Evolutionary conservation across 2,113 vertebrate species (phyloP), one percentile per base, ranked within the genome.

Genomic region (Rhea americana): DNA sequence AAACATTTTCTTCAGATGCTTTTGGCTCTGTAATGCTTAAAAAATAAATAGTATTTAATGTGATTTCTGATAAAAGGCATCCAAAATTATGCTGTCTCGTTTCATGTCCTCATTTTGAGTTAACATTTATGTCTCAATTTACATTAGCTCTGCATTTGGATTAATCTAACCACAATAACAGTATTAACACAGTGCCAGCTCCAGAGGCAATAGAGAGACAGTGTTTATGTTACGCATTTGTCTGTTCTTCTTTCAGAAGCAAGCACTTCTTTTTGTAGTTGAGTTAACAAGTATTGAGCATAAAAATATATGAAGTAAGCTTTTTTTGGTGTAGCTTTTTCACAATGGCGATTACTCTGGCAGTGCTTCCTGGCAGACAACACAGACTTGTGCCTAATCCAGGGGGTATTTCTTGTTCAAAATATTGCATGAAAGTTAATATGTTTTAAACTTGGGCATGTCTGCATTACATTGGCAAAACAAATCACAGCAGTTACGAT

Each of bases 381-480:
- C 96, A 97, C 96, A 97, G 97, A 96, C 96, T 98, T 98, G 98
- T 98, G 98, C 98, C 98, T 98, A 98, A 98, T 98, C 98, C 98
- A 91, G 80, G 41, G 97, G 96, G 65, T 96, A 89, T 97, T 97
- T 98, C 93, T 97, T 91, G 96, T 97, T 93, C 92, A 94, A 95
- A 96, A 90, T 91, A 93, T 83, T 98, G 98, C 98, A 98, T 98
- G 98, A 96, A 95, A 96, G 88, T 97, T 93, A 81, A 11, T 95
- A 96, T 97, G 94, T 97, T 94, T 98, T 87, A 76, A 95, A 96
- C 74, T 96, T 7, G 89, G 97, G 97, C 97, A 97, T 98, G 98
- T 97, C 98, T 98, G 97, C 98, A 98, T 98, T 97, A 97, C 97
- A 95, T 96, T 89, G 89, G 95, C 97, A 98, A 97, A 98, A 98